Conservation (phyloP, 2,888 invertebrate genomes). For the Diachrysia chrysitis region DNA sequence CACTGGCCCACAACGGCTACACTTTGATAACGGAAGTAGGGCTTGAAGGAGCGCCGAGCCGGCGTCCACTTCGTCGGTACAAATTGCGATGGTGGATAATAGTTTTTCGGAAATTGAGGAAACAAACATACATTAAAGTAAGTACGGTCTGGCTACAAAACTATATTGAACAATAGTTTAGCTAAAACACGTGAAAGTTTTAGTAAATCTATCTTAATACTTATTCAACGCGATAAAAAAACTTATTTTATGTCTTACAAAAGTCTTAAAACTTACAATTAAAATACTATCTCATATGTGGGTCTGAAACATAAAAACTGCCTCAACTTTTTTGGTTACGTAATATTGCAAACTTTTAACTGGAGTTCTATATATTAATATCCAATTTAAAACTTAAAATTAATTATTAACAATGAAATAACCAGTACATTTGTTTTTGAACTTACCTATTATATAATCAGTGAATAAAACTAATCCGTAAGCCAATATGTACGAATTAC, state of each 20-base stretch:
- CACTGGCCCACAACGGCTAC: background rate
- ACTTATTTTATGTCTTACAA: too few species aligned
- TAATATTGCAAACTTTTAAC: too few species aligned
- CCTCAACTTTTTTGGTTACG: too few species aligned
- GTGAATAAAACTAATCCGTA: conserved; percentile 5
- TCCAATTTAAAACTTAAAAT: too few species aligned
- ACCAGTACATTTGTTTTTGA: too few species aligned
- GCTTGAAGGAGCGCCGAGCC: background rate
- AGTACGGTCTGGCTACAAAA: background rate
- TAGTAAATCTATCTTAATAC: background rate
- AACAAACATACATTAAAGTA: background rate
- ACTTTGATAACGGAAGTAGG: conserved; percentile 1
- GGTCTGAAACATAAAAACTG: too few species aligned
- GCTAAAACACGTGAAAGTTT: background rate
- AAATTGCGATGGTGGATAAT: background rate
- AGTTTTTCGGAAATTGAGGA: background rate
- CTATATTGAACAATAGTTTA: background rate
- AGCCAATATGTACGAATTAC: conserved; percentile 21
- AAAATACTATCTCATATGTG: too few species aligned
- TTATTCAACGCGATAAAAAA: too few species aligned
- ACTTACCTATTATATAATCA: too few species aligned
- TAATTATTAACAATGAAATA: too few species aligned
- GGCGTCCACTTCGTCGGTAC: background rate
- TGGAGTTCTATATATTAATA: too few species aligned
- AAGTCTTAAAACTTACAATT: too few species aligned